A percentile compares a stretch with the other conserved stretches of the same genome.
phyloP scores from a whole-genome alignment of 2,113 vertebrate genomes.

The Lagopus muta region DNA sequence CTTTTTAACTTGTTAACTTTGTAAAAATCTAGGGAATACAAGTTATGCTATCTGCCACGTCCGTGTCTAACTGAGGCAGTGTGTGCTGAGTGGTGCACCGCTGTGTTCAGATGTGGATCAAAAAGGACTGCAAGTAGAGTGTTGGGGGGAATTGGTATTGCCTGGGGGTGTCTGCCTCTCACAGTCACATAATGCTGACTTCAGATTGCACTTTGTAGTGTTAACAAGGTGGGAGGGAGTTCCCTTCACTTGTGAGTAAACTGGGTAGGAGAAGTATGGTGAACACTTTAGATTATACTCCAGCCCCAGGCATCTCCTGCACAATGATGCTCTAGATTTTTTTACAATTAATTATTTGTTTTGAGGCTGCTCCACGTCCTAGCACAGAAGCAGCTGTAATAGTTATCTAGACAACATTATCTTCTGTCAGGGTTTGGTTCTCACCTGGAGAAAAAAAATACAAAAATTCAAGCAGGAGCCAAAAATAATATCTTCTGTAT shows the following conservation, averaged over 20 bases:
- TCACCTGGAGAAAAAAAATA: not conserved
- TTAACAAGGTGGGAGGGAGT: not conserved
- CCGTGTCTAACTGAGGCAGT: not conserved
- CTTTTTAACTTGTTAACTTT: not conserved
- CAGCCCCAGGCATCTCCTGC: not conserved
- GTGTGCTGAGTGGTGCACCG: not conserved
- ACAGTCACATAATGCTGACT: not conserved
- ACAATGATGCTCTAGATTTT: not conserved
- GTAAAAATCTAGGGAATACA: not conserved
- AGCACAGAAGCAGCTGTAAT: not conserved
- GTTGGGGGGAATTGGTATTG: not conserved
- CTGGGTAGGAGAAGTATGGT: not conserved
- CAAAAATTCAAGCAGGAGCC: not conserved
- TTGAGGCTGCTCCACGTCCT: not conserved
- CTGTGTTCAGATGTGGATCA: rapidly evolving
- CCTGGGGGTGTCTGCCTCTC: rapidly evolving
- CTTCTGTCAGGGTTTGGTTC: not conserved
- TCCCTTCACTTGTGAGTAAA: not conserved
- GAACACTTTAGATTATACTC: not conserved
- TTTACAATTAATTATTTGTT: not conserved
- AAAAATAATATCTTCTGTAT: not conserved
- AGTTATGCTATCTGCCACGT: not conserved
- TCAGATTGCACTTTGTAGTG: not conserved
- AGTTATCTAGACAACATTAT: not conserved
- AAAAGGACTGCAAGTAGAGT: not conserved